phyloP scores from a whole-genome alignment of 2,797 vertebrate genomes.

The Leucoraja ocellata region DNA sequence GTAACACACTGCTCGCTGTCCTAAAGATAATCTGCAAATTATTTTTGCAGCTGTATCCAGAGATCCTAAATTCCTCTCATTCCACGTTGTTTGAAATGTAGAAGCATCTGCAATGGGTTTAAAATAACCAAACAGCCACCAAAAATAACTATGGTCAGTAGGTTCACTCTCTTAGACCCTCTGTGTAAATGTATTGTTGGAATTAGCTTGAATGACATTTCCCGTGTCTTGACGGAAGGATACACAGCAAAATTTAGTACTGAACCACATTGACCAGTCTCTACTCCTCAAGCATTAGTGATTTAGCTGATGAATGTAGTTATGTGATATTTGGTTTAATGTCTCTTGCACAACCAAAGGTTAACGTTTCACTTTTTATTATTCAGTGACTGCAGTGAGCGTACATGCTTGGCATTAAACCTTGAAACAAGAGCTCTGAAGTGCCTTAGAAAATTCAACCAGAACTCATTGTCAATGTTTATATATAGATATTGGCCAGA shows the following conservation, averaged over 20 bases:
- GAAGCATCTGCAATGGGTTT: conserved; percentile 27
- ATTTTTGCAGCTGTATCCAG: background rate
- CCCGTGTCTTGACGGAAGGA: background rate
- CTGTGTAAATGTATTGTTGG: background rate
- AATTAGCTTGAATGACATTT: background rate
- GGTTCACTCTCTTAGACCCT: background rate
- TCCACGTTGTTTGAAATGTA: background rate
- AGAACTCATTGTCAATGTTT: background rate
- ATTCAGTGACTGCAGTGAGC: background rate
- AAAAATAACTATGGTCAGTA: conserved; percentile 5
- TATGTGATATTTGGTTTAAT: background rate
- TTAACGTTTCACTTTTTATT: background rate
- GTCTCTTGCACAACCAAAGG: no score
- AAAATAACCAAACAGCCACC: background rate
- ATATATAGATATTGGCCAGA: background rate
- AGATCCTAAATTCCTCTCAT: conserved; percentile 15
- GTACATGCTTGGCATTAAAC: background rate
- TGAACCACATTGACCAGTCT: background rate
- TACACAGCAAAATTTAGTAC: background rate
- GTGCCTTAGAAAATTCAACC: background rate
- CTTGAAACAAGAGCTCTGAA: background rate
- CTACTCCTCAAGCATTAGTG: background rate
- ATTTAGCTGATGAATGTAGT: background rate
- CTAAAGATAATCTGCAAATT: conserved; percentile 1
- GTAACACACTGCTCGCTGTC: background rate